Percentiles rank a stretch among this genome's conserved stretches.
Conservation (phyloP, 2,797 vertebrate genomes). For the Acipenser ruthenus region DNA sequence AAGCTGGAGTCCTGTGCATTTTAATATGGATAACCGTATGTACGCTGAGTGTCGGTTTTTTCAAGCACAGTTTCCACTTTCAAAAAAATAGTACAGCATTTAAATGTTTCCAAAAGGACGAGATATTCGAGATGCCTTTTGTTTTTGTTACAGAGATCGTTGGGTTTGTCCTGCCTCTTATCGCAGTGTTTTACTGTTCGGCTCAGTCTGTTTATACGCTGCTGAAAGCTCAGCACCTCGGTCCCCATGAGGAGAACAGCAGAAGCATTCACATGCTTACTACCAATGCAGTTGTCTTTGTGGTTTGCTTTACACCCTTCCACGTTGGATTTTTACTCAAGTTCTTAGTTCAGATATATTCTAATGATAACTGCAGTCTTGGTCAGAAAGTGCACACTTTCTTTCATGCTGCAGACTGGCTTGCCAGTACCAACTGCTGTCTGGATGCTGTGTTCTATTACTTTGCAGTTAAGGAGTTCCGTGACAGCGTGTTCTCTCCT, state of each 20-base stretch:
- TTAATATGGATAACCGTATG: conserved; percentile 37
- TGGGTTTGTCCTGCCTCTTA: conserved; percentile 44
- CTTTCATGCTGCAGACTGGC: conserved; percentile 28
- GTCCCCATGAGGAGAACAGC: conserved; percentile 30
- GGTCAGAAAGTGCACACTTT: not conserved
- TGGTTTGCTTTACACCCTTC: conserved; percentile 66
- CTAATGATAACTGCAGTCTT: rapidly evolving
- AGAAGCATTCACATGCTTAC: conserved; percentile 41
- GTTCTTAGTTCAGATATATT: not conserved
- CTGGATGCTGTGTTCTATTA: conserved; percentile 70
- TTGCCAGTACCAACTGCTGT: conserved; percentile 68
- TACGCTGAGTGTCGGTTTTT: not conserved
- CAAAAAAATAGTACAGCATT: conserved; percentile 12
- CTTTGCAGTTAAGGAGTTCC: conserved; percentile 52
- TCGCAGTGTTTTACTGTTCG: conserved; percentile 41
- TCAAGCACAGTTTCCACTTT: not conserved
- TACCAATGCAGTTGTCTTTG: conserved; percentile 64
- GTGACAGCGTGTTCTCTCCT: no score
- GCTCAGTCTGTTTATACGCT: conserved; percentile 39
- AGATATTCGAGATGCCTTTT: rapidly evolving
- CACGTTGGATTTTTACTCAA: conserved; percentile 42
- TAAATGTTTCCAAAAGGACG: conserved; percentile 35
- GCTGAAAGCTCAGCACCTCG: conserved; percentile 13
- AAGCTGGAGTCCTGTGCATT: conserved; percentile 37
- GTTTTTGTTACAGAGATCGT: conserved; percentile 20